A percentile compares a stretch with the other conserved stretches of the same genome.
These are phyloP conservation scores for Pogonophryne albipinna DNA, from an alignment of 2,797 vertebrate species.

Conservation along the genomic window DNA sequence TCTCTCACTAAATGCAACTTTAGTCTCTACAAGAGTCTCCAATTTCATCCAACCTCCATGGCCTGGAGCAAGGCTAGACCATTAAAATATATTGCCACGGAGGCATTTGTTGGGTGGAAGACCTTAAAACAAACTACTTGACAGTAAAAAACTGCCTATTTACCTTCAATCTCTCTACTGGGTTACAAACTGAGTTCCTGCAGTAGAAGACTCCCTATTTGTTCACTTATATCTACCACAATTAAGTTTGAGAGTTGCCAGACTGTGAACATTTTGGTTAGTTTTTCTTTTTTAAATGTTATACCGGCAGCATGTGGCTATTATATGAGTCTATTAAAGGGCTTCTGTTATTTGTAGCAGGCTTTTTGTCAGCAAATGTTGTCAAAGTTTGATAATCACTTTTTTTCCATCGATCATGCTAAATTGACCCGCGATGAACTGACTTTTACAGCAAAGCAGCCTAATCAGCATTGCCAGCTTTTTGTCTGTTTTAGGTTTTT, in stretches of 20 bases:
- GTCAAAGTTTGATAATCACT: conserved; percentile 6
- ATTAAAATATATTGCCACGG: conserved; percentile 77
- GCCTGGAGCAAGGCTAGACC: conserved; percentile 65
- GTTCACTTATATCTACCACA: conserved; percentile 48
- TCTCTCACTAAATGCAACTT: conserved; percentile 38
- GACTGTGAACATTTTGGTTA: conserved; percentile 27
- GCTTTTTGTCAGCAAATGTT: not conserved
- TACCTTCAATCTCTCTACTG: conserved; percentile 50
- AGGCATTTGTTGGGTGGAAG: conserved; percentile 71
- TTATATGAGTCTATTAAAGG: not conserved
- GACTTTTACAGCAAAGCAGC: too few relatives aligned
- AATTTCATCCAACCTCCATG: conserved; percentile 53
- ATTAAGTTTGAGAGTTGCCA: conserved; percentile 64
- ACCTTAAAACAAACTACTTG: conserved; percentile 79
- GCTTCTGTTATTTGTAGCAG: not conserved
- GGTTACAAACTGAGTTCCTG: conserved; percentile 25
- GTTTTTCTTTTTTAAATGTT: conserved; percentile 28
- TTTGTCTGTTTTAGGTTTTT: not conserved
- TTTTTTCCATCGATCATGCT: not conserved
- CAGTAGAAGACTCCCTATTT: conserved; percentile 48
- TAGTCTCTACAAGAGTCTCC: conserved; percentile 48
- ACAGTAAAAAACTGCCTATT: conserved; percentile 75
- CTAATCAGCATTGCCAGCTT: too few relatives aligned
- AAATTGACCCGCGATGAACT: not conserved
- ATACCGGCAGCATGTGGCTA: not conserved